A percentile compares a stretch with the other conserved stretches of the same genome.
Evolutionary conservation across 2,797 vertebrate species (phyloP).

Genomic region (Enteromius trimaculatus): DNA sequence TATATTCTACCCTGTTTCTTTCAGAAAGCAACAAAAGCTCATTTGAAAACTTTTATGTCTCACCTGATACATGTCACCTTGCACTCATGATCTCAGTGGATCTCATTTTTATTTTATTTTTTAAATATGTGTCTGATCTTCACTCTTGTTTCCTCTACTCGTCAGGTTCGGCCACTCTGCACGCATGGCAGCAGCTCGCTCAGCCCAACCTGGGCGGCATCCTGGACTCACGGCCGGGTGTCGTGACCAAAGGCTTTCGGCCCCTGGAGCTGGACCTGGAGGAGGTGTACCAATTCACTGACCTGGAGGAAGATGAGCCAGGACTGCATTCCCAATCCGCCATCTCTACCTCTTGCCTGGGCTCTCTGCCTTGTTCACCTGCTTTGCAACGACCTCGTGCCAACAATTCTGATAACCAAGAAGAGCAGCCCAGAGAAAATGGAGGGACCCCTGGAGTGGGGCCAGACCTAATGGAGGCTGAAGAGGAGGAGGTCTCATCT

Average conservation of each 20-base stretch:
- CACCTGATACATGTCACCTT: neutral
- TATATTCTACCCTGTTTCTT: neutral
- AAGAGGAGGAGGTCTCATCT: constrained; percentile 83
- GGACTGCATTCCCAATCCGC: constrained; percentile 81
- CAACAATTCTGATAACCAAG: constrained; percentile 27
- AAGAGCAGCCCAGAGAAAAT: constrained; percentile 70
- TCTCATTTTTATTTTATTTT: neutral
- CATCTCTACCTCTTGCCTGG: constrained; percentile 79
- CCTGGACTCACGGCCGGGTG: constrained; percentile 92
- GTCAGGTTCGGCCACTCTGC: constrained; percentile 95
- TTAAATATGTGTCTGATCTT: neutral
- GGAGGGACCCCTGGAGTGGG: constrained; percentile 58
- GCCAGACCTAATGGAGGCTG: constrained; percentile 39
- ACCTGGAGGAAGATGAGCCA: constrained; percentile 94
- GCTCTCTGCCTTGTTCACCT: constrained; percentile 71
- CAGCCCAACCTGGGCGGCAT: constrained; percentile 96
- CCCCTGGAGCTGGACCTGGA: constrained; percentile 85
- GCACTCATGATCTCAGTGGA: neutral
- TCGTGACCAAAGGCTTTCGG: constrained; percentile 97
- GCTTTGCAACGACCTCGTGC: neutral
- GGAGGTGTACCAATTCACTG: constrained; percentile 87
- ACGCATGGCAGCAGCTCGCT: constrained; percentile 98
- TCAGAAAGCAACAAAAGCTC: too few relatives aligned
- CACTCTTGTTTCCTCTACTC: constrained; percentile 14
- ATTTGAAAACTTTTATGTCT: neutral